Evolutionary conservation across 2,888 invertebrate species (phyloP), one percentile per base, ranked within the genome.

Genomic region (Hypomecis punctinalis): DNA sequence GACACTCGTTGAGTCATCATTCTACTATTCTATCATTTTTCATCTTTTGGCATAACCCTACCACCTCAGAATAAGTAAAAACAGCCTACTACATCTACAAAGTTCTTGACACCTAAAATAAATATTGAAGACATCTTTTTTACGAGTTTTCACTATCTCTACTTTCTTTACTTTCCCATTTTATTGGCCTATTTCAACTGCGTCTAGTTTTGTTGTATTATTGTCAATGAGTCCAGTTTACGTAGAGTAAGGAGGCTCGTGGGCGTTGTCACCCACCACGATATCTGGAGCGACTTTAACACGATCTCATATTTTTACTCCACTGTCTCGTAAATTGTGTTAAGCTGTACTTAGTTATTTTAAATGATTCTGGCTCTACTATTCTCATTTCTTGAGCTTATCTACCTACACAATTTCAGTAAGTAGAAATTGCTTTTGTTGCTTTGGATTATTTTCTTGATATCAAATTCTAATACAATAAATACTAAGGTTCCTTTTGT

Each of bases 261-360:
- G 63, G 68, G 70, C 59, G 66, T 51, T 64, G 51, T 66, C 61
- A 68, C 66, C 67, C 63, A 66, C 62, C 55, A 61, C 52, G 66
- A 61, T 62, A 46, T 49, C 33, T 56, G 9, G n/a, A 47, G 52
- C 49, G 53, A 62, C 59, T 10, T 59, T 53, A 54, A 58, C 35
- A 5, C 35, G 57, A 64, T 61, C 69, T 67, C 64, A 55, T 71
- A 71, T 66, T 53, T 66, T 62, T 46, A 61, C 47, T 60, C 48
- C 57, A 58, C 63, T 66, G 67, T 69, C 61, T 66, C 66, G 55
- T 71, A 71, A 69, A 71, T 69, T 67, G 60, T 60, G 11, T 45
- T 39, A 49, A 56, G 42, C 47, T 59, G 39, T 40, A 55, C 61
- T 67, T 43, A 48, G 33, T 63, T 60, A 57, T 64, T 60, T 66